Conservation (phyloP, 2,888 invertebrate genomes). For the Erebia epiphron region DNA sequence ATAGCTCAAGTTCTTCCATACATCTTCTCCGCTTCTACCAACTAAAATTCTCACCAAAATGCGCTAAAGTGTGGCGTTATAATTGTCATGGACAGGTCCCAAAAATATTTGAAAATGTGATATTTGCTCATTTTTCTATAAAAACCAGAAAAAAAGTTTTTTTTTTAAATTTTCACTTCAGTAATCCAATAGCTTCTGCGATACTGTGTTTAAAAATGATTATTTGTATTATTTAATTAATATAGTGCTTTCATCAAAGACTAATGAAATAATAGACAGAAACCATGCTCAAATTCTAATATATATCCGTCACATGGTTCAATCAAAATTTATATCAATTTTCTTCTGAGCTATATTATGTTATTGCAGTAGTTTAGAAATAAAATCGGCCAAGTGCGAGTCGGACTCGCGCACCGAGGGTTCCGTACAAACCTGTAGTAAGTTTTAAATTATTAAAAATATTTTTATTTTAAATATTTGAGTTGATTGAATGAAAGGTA, state of each 20-base stretch:
- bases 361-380: not conserved
- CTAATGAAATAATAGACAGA: not conserved
- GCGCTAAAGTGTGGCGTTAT: too few species aligned
- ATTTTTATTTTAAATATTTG: too few species aligned
- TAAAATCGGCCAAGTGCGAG: too few species aligned
- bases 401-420: too few species aligned
- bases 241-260: not conserved
- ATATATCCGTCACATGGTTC: not conserved
- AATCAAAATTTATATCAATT: not conserved
- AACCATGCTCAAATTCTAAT: not conserved
- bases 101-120: not conserved
- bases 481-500: too few species aligned
- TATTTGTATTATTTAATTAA: not conserved
- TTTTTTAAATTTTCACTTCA: not conserved
- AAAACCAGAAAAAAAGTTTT: not conserved
- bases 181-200: conserved; percentile 4
- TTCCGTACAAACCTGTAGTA: too few species aligned
- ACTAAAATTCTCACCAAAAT: too few species aligned
- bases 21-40: too few species aligned
- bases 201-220: not conserved
- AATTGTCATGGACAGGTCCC: not conserved
- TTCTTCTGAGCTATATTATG: not conserved
- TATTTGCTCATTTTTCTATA: conserved; percentile 14
- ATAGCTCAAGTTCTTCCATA: too few species aligned
- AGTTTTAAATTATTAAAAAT: too few species aligned